phyloP scores from a whole-genome alignment of 2,797 vertebrate genomes.

The Enteromius afrohamiltoni region DNA sequence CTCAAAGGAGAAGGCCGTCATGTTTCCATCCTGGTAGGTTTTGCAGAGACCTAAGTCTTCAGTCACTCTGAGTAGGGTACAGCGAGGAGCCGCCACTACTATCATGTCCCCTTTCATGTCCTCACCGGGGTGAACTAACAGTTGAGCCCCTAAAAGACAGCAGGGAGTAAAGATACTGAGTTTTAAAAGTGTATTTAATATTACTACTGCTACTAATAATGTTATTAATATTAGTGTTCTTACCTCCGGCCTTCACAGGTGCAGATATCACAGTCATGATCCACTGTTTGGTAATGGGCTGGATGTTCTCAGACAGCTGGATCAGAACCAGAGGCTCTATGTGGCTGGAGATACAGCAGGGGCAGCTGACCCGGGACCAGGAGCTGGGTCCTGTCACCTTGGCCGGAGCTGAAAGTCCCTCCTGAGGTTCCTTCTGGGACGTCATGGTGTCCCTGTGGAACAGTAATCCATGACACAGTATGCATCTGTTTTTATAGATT shows the following conservation, averaged over 20 bases:
- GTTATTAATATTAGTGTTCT: constrained; percentile 37
- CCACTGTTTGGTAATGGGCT: constrained; percentile 79
- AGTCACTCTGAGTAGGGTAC: constrained; percentile 74
- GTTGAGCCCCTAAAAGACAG: constrained; percentile 70
- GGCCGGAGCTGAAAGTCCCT: not conserved
- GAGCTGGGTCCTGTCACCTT: constrained; percentile 43
- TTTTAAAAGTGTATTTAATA: not conserved
- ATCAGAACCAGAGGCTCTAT: constrained; percentile 79
- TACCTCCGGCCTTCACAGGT: constrained; percentile 76
- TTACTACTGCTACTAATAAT: not conserved
- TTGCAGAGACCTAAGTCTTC: constrained; percentile 81
- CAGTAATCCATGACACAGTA: not conserved
- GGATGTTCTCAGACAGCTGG: constrained; percentile 71
- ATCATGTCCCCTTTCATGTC: constrained; percentile 78
- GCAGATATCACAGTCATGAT: constrained; percentile 74
- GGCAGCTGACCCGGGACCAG: constrained; percentile 78
- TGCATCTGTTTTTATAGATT: too few relatives aligned
- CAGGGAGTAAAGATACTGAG: not conserved
- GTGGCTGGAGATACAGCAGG: constrained; percentile 70
- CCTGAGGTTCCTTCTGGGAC: constrained; percentile 40
- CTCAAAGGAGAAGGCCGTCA: constrained; percentile 76
- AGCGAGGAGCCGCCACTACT: constrained; percentile 77
- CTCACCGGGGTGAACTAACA: constrained; percentile 81
- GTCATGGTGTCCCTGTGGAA: constrained; percentile 49
- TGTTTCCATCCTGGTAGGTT: constrained; percentile 69